Base-by-base conservation (phyloP, 92 coral and sea anemone species). In the Heliopora coerulea region DNA sequence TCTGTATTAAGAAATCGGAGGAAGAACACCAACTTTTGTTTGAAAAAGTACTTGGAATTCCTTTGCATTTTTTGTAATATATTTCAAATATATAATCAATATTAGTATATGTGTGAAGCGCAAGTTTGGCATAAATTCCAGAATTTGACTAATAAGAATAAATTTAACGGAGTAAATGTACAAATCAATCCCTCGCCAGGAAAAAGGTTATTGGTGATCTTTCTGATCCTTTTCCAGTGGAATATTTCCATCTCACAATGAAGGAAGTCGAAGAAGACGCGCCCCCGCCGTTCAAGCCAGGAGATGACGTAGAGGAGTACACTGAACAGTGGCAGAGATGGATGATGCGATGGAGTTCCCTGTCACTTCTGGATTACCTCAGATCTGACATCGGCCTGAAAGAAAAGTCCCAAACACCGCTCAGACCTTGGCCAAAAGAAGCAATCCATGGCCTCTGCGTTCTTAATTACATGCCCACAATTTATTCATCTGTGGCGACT, bases 311-410 rank as follows among this genome's bases (percentile, higher is more conserved):
- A 1, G 60, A 68, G 26, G 30, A 68, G 32, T 68, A 68, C 57
- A 49, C 59, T 4, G 32, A 18, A 12, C 5, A 27, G 26, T 68
- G 75, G 75, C 59, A 39, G 12, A 48, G 49, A 49, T 68, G 75
- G 75, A 26, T 68, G 75, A 33, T 46, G 27, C 75, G 75, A 13
- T 68, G 75, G 75, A 68, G 75, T 37, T 46, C 46, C 46, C 27
- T 68, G 59, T 68, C 75, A 17, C 49, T 68, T 23, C n/a, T 29
- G 11, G 42, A 68, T 10, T 68, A 46, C 30, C 75, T 68, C 10
- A 42, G 24, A 12, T 68, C 75, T 26, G 60, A 68, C 54, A 11
- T 30, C 0, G 60, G 60, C 60, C 6, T 9, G 27, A 0, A 21
- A 15, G 61, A 25, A 49, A 5, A 68, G 2, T 3, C 41, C 25